Conservation (phyloP, 2,113 vertebrate species). For the Chaetorhynchus papuensis region DNA sequence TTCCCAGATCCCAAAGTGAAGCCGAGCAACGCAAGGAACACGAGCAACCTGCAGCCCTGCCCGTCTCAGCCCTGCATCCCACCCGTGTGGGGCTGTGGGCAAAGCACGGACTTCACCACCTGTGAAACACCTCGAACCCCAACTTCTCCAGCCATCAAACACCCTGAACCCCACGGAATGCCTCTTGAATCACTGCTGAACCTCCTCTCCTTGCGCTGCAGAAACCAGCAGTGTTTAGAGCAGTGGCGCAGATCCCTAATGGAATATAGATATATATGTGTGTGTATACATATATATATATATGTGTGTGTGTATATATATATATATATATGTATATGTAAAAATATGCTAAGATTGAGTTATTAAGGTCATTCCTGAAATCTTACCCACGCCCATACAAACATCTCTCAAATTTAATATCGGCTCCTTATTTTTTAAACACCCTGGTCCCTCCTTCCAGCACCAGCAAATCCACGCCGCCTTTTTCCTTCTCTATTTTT, state of each 20-base stretch:
- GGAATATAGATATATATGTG: not conserved
- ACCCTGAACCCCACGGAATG: not conserved
- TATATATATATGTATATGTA: too few species aligned
- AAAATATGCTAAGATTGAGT: not conserved
- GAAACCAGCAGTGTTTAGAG: not conserved
- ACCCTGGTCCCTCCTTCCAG: not conserved
- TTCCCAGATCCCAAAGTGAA: not conserved
- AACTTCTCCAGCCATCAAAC: not conserved
- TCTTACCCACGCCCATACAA: not conserved
- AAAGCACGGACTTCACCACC: too few species aligned
- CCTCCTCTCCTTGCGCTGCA: not conserved
- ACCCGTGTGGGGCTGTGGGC: accelerated
- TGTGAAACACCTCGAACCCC: not conserved
- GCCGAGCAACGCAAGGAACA: not conserved
- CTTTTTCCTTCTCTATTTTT: not conserved
- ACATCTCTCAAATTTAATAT: not conserved
- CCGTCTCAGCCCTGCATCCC: not conserved
- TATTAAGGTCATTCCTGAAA: not conserved
- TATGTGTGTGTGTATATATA: accelerated
- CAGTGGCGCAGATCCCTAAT: too few species aligned
- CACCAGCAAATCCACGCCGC: not conserved
- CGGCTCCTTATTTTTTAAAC: accelerated
- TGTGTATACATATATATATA: accelerated
- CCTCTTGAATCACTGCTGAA: not conserved
- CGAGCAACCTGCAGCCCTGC: not conserved